Percentiles rank a stretch among this genome's conserved stretches.
Conservation (phyloP, 1,140 invertebrate species). For the Nautilus pompilius region DNA sequence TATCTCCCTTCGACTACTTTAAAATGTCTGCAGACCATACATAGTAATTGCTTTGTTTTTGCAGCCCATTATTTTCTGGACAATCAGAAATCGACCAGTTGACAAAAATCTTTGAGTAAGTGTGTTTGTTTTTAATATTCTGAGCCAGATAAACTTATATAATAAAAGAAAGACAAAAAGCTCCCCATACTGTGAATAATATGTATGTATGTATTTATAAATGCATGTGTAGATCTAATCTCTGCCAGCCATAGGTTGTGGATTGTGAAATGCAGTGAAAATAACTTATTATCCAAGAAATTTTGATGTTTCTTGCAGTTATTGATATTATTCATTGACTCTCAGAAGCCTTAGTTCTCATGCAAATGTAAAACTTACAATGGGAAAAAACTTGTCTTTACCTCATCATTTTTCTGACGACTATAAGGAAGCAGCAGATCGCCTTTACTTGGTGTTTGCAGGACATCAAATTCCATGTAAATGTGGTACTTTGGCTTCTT, state of each 20-base stretch:
- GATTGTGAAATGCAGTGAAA: background rate
- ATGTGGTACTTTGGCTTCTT: background rate
- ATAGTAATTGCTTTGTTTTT: conserved; percentile 42
- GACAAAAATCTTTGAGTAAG: conserved; percentile 64
- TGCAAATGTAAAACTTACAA: too few species aligned
- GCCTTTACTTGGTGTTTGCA: too few species aligned
- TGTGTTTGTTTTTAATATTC: conserved; percentile 22
- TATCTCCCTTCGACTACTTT: too few species aligned
- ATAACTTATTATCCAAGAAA: background rate
- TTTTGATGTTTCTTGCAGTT: too few species aligned
- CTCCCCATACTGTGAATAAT: background rate
- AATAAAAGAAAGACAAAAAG: too few species aligned
- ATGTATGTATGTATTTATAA: background rate
- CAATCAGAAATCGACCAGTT: conserved; percentile 56
- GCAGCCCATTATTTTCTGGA: conserved; percentile 56
- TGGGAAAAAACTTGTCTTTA: too few species aligned
- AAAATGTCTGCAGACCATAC: too few species aligned
- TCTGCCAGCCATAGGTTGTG: background rate
- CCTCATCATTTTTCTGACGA: too few species aligned
- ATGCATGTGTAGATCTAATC: background rate
- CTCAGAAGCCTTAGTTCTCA: too few species aligned
- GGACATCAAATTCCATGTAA: background rate
- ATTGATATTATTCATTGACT: too few species aligned
- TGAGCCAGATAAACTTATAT: background rate
- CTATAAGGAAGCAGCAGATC: too few species aligned